Evolutionary conservation across 37 sponge, comb jelly and placozoan species (phyloP).

Genomic region (Spongilla lacustris): DNA sequence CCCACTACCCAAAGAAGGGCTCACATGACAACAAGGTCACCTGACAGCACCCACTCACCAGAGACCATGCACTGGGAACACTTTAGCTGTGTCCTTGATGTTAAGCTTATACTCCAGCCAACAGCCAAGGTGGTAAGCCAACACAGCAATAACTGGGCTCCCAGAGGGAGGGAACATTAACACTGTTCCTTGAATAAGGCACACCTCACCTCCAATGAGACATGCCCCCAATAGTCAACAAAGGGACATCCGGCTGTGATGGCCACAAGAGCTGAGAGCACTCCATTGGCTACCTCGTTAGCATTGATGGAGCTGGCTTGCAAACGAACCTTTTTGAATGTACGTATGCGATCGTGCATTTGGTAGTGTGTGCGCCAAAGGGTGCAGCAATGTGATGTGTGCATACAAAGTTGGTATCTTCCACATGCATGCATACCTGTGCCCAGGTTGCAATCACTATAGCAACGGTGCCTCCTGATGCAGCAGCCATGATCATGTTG

Average conservation of each 20-base stretch:
- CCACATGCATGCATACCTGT: too few species aligned
- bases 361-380: too few species aligned
- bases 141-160: constrained; percentile 68
- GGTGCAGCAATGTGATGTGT: too few species aligned
- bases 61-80: constrained; percentile 88
- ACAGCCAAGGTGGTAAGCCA: constrained; percentile 88
- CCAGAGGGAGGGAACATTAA: too few species aligned
- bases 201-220: constrained; percentile 73
- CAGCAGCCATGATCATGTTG: constrained; percentile 88
- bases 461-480: constrained; percentile 76
- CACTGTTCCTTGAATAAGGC: neutral
- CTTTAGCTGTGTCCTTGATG: constrained; percentile 86
- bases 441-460: constrained; percentile 86
- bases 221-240: constrained; percentile 72
- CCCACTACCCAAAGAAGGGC: constrained; percentile 69
- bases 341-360: too few species aligned
- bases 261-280: constrained; percentile 89
- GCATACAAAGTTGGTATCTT: too few species aligned
- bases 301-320: constrained; percentile 80
- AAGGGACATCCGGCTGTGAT: constrained; percentile 91
- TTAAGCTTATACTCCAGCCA: constrained; percentile 79
- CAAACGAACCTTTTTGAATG: constrained; percentile 63
- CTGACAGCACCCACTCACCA: constrained; percentile 43
- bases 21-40: too few species aligned
- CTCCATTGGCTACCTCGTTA: constrained; percentile 93